A percentile compares a stretch with the other conserved stretches of the same genome.
These are phyloP conservation scores for Actinemys pallida DNA, from an alignment of 2,113 vertebrate species.

Conservation along the genomic window DNA sequence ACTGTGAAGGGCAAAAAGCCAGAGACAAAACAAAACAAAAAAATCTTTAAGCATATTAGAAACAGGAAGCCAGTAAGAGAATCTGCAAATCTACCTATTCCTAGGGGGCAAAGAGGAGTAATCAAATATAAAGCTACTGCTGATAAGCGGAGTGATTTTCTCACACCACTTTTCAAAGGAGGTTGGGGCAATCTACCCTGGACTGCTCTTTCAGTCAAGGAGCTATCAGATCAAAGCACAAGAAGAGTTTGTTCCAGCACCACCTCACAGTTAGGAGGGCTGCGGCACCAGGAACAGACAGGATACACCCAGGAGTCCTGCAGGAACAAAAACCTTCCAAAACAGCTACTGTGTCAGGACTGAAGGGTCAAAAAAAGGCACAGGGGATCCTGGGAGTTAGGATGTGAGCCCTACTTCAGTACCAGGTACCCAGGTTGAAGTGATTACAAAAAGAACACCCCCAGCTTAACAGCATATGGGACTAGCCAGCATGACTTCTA, in stretches of 20 bases:
- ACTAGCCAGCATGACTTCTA: background rate
- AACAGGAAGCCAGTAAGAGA: background rate
- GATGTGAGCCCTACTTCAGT: background rate
- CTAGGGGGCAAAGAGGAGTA: background rate
- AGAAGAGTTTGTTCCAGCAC: constrained; percentile 2
- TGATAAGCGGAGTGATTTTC: background rate
- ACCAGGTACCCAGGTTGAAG: background rate
- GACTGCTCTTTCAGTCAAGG: background rate
- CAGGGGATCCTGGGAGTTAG: background rate
- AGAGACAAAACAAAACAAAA: background rate
- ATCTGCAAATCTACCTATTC: background rate
- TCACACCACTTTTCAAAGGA: background rate
- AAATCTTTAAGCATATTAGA: background rate
- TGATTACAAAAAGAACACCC: background rate
- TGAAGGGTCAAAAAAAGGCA: background rate
- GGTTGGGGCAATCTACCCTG: constrained; percentile 19
- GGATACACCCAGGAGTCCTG: background rate
- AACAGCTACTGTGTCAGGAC: rapidly evolving
- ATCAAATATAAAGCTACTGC: background rate
- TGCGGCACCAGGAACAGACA: background rate
- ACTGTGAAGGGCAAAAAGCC: background rate
- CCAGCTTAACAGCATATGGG: background rate
- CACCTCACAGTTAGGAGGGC: constrained; percentile 41
- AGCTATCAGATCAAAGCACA: constrained; percentile 19
- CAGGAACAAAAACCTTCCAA: background rate